phyloP scores from a whole-genome alignment of 2,797 vertebrate species.

The Scleropages formosus region DNA sequence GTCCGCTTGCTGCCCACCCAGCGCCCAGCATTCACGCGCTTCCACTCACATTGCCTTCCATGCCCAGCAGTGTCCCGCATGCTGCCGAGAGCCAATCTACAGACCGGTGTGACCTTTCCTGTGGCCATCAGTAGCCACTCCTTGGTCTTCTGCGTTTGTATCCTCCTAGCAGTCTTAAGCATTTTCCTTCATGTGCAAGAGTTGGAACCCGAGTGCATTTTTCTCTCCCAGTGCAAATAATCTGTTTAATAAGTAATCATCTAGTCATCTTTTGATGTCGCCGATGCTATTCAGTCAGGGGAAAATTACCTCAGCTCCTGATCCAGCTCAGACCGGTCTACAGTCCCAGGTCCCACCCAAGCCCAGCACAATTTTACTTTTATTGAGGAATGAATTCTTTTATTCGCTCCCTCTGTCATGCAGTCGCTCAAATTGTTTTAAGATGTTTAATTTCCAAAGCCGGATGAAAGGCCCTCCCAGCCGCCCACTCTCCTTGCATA shows the following conservation, averaged over 20 bases:
- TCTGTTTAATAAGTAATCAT: slow-evolving; percentile 4
- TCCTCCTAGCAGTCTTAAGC: too few species aligned
- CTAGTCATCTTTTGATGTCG: slow-evolving; percentile 10
- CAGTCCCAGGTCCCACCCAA: slow-evolving; percentile 10
- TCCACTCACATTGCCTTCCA: too few species aligned
- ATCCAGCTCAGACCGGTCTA: slow-evolving; percentile 26
- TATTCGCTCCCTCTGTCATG: slow-evolving; percentile 51
- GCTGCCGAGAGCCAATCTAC: too few species aligned
- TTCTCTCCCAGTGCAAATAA: not conserved
- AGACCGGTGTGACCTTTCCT: too few species aligned
- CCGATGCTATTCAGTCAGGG: slow-evolving; percentile 1
- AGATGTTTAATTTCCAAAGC: slow-evolving; percentile 67
- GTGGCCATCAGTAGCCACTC: too few species aligned
- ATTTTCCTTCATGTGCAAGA: not conserved
- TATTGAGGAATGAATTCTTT: slow-evolving; percentile 25
- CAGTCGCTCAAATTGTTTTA: slow-evolving; percentile 72
- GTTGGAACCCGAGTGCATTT: not conserved
- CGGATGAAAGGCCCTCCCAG: slow-evolving; percentile 74
- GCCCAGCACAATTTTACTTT: slow-evolving; percentile 16
- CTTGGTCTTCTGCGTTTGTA: too few species aligned
- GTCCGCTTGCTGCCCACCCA: too few species aligned
- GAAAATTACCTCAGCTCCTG: slow-evolving; percentile 18
- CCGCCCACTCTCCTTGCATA: slow-evolving; percentile 76
- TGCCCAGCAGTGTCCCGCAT: too few species aligned
- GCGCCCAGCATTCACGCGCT: too few species aligned